Percentiles rank a stretch among this genome's conserved stretches.
These are phyloP conservation scores for Hirundo rustica DNA, from an alignment of 2,797 vertebrate genomes.

Conservation along the genomic window DNA sequence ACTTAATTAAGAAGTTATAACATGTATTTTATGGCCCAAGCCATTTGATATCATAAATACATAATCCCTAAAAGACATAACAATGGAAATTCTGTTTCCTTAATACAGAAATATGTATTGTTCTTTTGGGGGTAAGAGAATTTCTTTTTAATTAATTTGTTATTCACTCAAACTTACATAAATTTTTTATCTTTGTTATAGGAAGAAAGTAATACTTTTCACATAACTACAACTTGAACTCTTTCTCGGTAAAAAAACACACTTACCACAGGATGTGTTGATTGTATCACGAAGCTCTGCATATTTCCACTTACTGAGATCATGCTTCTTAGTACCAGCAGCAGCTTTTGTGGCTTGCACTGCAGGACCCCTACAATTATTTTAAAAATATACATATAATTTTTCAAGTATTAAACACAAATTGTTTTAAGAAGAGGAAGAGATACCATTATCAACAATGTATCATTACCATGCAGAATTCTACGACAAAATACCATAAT, in stretches of 20 bases:
- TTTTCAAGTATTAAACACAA: background rate
- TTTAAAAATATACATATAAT: background rate
- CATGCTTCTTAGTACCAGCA: conserved; percentile 91
- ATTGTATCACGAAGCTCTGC: conserved; percentile 97
- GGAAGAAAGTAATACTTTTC: background rate
- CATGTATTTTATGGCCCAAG: background rate
- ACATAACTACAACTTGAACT: background rate
- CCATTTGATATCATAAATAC: background rate
- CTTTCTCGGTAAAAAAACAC: background rate
- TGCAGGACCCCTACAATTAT: conserved; percentile 84
- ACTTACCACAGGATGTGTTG: conserved; percentile 98
- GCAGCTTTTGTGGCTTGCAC: conserved; percentile 95
- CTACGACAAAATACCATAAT: background rate
- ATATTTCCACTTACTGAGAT: conserved; percentile 99
- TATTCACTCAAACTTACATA: background rate
- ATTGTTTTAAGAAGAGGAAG: background rate
- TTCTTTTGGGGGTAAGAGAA: background rate
- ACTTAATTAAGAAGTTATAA: background rate
- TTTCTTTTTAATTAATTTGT: background rate
- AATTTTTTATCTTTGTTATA: background rate
- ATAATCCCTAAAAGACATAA: background rate
- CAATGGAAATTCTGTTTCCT: background rate
- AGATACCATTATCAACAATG: background rate
- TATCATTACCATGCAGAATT: background rate
- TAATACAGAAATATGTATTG: background rate